Percentiles rank a stretch among this genome's conserved stretches.
These are phyloP conservation scores for Drosophila biarmipes DNA, from an alignment of 1,140 invertebrate genomes.

Conservation along the genomic window DNA sequence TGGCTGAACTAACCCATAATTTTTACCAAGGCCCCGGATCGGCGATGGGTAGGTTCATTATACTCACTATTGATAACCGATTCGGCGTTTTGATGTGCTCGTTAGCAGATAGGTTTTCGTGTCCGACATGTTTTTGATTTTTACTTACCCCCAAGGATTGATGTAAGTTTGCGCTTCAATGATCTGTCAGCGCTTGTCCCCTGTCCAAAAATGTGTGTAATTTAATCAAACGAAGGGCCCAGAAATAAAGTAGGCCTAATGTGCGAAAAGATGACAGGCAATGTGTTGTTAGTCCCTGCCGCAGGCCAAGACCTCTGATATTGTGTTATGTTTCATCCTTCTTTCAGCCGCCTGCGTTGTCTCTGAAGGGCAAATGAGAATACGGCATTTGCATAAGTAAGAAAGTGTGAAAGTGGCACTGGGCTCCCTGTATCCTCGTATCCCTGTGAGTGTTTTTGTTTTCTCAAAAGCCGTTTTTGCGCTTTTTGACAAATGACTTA, in stretches of 20 bases:
- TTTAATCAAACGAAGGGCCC: slow-evolving; percentile 74
- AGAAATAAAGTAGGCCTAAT: slow-evolving; percentile 71
- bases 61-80: background rate
- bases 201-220: slow-evolving; percentile 56
- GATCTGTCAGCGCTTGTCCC: slow-evolving; percentile 57
- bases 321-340: slow-evolving; percentile 52
- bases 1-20: background rate
- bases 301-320: slow-evolving; percentile 40
- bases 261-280: slow-evolving; percentile 75
- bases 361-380: slow-evolving; percentile 50
- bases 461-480: slow-evolving; percentile 61
- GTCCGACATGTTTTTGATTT: slow-evolving; percentile 64
- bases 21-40: background rate
- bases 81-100: background rate
- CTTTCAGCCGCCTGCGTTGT: slow-evolving; percentile 29
- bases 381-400: slow-evolving; percentile 73
- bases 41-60: background rate
- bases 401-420: slow-evolving; percentile 72
- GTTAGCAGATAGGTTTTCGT: slow-evolving; percentile 54
- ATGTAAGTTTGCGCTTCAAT: slow-evolving; percentile 58
- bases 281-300: slow-evolving; percentile 43
- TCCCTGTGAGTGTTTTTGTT: slow-evolving; percentile 8
- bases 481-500: slow-evolving; percentile 82
- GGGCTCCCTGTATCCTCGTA: background rate
- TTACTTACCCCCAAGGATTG: slow-evolving; percentile 34